A percentile compares a stretch with the other conserved stretches of the same genome.
Conservation (phyloP, 2,888 invertebrate genomes). For the Eulithis prunata region DNA sequence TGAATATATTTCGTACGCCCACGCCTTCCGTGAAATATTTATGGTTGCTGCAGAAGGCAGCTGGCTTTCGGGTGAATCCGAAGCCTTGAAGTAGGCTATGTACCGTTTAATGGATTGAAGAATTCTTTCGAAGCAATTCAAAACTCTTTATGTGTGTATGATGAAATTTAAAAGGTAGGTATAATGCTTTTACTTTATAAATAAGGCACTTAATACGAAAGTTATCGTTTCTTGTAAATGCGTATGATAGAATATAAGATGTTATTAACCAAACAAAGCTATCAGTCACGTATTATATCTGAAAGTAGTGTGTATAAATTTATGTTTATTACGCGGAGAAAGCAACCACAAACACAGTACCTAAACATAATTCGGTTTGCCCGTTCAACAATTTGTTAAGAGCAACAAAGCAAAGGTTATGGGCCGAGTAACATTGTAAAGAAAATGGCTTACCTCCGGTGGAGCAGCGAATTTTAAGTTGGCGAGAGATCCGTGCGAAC, state of each 20-base stretch:
- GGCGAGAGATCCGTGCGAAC: conserved; percentile 96
- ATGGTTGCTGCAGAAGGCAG: conserved; percentile 14
- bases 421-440: conserved; percentile 8
- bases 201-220: not conserved
- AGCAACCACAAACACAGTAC: conserved; percentile 31
- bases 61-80: not conserved
- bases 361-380: conserved; percentile 18
- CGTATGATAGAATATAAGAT: conserved; percentile 15
- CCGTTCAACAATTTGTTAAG: conserved; percentile 7
- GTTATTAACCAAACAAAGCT: conserved; percentile 22
- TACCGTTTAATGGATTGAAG: not conserved
- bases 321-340: conserved; percentile 38
- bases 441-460: conserved; percentile 71
- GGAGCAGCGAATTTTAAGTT: conserved; percentile 95
- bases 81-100: not conserved
- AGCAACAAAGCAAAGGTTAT: conserved; percentile 11
- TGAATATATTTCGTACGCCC: conserved; percentile 18
- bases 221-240: not conserved
- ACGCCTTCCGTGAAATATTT: conserved; percentile 16
- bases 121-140: no score
- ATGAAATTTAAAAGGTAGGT: no score
- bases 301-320: conserved; percentile 21
- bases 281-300: conserved; percentile 28
- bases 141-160: no score
- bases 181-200: no score